A percentile compares a stretch with the other conserved stretches of the same genome.
phyloP scores from a whole-genome alignment of 35 echinoderm and acorn worm species.

The Apostichopus californicus region DNA sequence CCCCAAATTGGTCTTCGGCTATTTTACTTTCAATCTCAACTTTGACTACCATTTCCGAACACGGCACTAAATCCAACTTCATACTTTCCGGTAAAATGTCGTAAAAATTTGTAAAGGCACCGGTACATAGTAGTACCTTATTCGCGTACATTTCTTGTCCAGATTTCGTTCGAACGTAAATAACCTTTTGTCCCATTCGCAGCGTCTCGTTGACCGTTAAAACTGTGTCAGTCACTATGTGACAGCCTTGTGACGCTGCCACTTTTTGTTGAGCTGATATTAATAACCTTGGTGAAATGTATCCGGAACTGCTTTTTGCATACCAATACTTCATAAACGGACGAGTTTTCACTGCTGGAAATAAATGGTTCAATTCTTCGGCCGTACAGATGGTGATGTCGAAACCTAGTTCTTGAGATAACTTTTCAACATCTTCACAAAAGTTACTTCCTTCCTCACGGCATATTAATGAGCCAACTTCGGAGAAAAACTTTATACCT shows the following conservation, averaged over 20 bases:
- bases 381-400: too few relatives aligned
- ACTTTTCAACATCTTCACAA: background rate
- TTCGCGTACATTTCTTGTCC: background rate
- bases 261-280: too few relatives aligned
- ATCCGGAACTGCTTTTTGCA: too few relatives aligned
- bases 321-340: too few relatives aligned
- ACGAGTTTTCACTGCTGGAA: too few relatives aligned
- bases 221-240: too few relatives aligned
- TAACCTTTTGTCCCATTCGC: too few relatives aligned
- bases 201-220: too few relatives aligned
- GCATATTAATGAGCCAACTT: slow-evolving; percentile 2
- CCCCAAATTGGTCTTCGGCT: background rate
- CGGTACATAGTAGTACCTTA: slow-evolving; percentile 37
- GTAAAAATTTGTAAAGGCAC: slow-evolving; percentile 24
- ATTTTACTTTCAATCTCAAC: background rate
- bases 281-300: too few relatives aligned
- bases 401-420: background rate
- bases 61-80: background rate
- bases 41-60: slow-evolving; percentile 1
- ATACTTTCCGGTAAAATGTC: background rate
- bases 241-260: too few relatives aligned
- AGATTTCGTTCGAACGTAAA: background rate
- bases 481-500: background rate
- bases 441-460: background rate
- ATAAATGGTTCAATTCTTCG: too few relatives aligned